A percentile compares a stretch with the other conserved stretches of the same genome.
Evolutionary conservation across 2,888 invertebrate genomes (phyloP).

Genomic region (Boloria selene): DNA sequence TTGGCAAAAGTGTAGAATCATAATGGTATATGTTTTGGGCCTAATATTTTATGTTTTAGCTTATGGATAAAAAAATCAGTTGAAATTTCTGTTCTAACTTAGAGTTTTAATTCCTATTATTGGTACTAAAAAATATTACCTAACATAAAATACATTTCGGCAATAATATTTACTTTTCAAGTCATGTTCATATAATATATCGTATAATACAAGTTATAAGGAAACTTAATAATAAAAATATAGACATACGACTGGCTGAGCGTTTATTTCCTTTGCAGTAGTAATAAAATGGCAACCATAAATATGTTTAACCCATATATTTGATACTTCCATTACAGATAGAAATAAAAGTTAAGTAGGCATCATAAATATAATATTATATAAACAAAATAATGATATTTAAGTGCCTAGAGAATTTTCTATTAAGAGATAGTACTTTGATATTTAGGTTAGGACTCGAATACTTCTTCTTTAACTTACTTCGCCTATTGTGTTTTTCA

Average conservation of each 20-base stretch:
- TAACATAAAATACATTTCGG: background rate
- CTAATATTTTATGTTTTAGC: no score
- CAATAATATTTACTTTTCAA: slow-evolving; percentile 1
- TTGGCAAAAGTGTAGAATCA: slow-evolving; percentile 6
- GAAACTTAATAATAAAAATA: slow-evolving; percentile 39
- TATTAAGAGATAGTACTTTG: background rate
- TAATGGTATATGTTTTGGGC: slow-evolving; percentile 1
- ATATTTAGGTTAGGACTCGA: background rate
- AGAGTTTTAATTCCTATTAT: background rate
- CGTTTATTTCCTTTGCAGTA: slow-evolving; percentile 40
- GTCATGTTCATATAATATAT: background rate
- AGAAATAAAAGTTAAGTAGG: slow-evolving; percentile 36
- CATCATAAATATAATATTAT: slow-evolving; percentile 24
- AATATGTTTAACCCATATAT: slow-evolving; percentile 42
- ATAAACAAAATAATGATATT: slow-evolving; percentile 8
- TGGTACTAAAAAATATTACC: no score
- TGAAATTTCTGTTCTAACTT: no score
- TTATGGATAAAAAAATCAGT: no score
- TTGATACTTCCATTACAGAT: slow-evolving; percentile 41
- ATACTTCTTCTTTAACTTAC: no score
- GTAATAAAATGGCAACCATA: slow-evolving; percentile 44
- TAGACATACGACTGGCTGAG: slow-evolving; percentile 35
- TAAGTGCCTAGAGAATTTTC: background rate
- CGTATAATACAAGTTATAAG: background rate
- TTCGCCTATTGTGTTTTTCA: no score